Evolutionary conservation across 2,113 vertebrate species (phyloP).

Genomic region (Rafetus swinhoei): DNA sequence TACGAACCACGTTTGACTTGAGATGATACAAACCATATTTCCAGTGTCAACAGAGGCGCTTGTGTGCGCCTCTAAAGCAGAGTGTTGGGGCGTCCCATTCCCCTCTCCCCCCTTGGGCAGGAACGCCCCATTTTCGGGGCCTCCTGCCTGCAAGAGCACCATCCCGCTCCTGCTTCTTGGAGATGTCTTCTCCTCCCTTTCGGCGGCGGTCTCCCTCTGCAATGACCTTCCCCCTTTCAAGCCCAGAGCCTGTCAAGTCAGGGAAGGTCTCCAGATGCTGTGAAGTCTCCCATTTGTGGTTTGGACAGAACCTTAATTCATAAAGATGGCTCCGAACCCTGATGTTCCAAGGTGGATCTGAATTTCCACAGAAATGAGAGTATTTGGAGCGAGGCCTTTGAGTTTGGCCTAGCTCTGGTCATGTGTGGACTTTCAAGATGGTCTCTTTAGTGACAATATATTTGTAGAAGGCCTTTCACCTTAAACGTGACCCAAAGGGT

Average conservation of each 20-base stretch:
- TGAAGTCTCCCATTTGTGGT: background rate
- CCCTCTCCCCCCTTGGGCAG: background rate
- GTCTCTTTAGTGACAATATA: rapidly evolving
- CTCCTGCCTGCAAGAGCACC: background rate
- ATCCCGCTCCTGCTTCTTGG: background rate
- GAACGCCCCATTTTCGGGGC: background rate
- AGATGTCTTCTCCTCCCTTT: background rate
- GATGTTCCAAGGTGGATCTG: conserved; percentile 22
- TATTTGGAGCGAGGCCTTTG: background rate
- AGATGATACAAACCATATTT: conserved; percentile 55
- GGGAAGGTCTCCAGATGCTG: conserved; percentile 40
- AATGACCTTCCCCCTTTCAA: background rate
- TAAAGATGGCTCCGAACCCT: conserved; percentile 4
- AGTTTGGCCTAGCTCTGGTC: background rate
- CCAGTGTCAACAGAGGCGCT: conserved; percentile 35
- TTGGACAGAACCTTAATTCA: rapidly evolving
- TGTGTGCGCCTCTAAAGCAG: conserved; percentile 12
- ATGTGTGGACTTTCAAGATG: rapidly evolving
- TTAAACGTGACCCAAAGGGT: background rate
- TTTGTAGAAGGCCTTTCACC: background rate
- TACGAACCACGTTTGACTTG: conserved; percentile 5
- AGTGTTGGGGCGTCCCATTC: conserved; percentile 16
- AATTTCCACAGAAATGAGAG: background rate
- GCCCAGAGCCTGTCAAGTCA: background rate
- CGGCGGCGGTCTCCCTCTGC: conserved; percentile 17